Evolutionary conservation across 2,888 invertebrate genomes (phyloP).

Genomic region (Clunio marinus): DNA sequence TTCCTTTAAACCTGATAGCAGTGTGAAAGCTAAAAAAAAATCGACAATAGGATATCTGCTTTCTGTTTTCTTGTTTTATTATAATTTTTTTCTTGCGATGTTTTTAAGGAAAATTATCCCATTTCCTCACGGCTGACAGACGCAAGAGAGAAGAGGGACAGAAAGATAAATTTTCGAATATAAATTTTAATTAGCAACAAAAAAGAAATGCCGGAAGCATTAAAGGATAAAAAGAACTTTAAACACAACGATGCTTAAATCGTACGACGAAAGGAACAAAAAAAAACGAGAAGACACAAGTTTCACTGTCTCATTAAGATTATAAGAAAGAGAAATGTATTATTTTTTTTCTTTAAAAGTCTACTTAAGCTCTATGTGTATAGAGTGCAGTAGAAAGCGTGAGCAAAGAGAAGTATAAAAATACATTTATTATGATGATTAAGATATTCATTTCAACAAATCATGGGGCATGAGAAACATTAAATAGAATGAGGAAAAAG

Average conservation of each 20-base stretch:
- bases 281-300: conserved; percentile 2
- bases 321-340: conserved; percentile 41
- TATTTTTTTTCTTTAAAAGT: conserved; percentile 38
- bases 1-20: too few relatives aligned
- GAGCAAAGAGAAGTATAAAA: background rate
- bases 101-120: too few relatives aligned
- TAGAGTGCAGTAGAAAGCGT: background rate
- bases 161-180: conserved; percentile 9
- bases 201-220: conserved; percentile 17
- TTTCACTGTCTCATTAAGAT: conserved; percentile 40
- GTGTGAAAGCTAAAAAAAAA: background rate
- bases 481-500: background rate
- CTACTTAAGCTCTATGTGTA: too few relatives aligned
- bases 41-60: background rate
- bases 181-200: conserved; percentile 40
- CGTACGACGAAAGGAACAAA: background rate
- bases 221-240: conserved; percentile 1
- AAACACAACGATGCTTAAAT: conserved; percentile 1
- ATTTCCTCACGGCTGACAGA: background rate
- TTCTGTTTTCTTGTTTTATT: background rate
- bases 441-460: conserved; percentile 7
- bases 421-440: background rate
- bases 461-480: background rate
- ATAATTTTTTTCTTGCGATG: too few relatives aligned
- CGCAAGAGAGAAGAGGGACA: background rate